Evolutionary conservation across 2,113 vertebrate genomes (phyloP).

Genomic region (Coreoperca whiteheadi): DNA sequence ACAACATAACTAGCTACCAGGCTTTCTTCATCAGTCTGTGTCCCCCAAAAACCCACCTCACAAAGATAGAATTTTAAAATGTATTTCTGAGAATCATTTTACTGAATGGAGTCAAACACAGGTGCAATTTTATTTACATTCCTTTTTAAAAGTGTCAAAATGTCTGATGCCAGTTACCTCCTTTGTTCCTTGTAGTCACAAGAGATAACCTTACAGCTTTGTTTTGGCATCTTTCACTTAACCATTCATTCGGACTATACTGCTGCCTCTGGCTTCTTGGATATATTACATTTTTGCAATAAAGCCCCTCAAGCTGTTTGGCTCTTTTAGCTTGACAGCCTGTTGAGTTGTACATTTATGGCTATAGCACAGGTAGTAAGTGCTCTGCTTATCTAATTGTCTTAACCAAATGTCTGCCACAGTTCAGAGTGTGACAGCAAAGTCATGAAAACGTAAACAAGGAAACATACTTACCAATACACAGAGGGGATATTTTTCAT

Average conservation of each 20-base stretch:
- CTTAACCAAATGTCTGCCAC: slow-evolving; percentile 34
- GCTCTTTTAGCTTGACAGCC: slow-evolving; percentile 25
- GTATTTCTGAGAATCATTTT: neutral
- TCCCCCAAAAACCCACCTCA: neutral
- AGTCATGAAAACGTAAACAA: slow-evolving; percentile 6
- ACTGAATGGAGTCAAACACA: neutral
- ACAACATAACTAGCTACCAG: neutral
- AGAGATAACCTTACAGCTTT: neutral
- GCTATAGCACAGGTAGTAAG: slow-evolving; percentile 13
- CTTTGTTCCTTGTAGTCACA: neutral
- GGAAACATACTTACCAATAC: neutral
- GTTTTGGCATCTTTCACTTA: slow-evolving; percentile 3
- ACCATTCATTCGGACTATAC: slow-evolving; percentile 5
- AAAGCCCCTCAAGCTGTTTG: slow-evolving; percentile 24
- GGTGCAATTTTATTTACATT: neutral
- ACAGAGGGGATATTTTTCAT: neutral
- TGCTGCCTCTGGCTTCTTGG: slow-evolving; percentile 1
- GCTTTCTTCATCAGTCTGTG: neutral
- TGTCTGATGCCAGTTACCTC: neutral
- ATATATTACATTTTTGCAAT: slow-evolving; percentile 5
- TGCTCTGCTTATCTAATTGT: slow-evolving; percentile 25
- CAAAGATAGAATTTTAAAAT: neutral
- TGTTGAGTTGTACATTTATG: slow-evolving; percentile 33
- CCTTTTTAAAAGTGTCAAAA: neutral
- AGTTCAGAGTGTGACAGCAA: neutral